phyloP scores from a whole-genome alignment of 2,797 vertebrate genomes.

The Enteromius radiatus region DNA sequence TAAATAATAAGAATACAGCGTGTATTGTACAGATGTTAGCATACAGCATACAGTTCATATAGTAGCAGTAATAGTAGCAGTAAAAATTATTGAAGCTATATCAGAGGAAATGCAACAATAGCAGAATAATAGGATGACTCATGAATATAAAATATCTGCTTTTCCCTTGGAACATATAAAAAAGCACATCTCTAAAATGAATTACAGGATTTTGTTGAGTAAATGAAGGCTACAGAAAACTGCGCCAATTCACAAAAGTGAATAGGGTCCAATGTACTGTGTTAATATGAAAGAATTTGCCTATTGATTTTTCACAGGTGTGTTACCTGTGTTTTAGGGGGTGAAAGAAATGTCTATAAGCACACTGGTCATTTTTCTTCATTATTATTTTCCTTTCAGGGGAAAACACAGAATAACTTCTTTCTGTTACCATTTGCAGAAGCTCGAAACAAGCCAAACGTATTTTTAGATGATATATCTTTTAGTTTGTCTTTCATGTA shows the following conservation, averaged over 20 bases:
- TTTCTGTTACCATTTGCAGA: not conserved
- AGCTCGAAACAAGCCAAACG: conserved; percentile 56
- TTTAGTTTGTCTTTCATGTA: conserved; percentile 57
- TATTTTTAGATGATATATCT: not conserved
- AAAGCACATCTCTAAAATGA: not conserved
- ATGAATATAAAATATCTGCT: not conserved
- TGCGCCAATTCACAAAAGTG: not conserved
- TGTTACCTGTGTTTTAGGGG: no score
- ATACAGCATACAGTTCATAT: not conserved
- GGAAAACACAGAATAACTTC: not conserved
- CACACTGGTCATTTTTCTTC: not conserved
- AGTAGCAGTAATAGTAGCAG: not conserved
- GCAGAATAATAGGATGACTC: not conserved
- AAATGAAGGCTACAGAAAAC: not conserved
- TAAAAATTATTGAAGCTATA: not conserved
- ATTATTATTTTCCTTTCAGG: not conserved
- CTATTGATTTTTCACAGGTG: not conserved
- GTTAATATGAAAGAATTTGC: not conserved
- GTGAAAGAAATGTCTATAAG: not conserved
- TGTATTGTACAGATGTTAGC: not conserved
- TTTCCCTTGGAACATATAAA: not conserved
- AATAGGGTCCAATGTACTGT: not conserved
- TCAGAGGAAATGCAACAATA: not conserved
- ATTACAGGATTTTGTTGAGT: not conserved
- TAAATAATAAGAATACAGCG: not conserved